A percentile compares a stretch with the other conserved stretches of the same genome.
Conservation (phyloP, 2,888 invertebrate genomes). For the Lissocephala sabroskyi region DNA sequence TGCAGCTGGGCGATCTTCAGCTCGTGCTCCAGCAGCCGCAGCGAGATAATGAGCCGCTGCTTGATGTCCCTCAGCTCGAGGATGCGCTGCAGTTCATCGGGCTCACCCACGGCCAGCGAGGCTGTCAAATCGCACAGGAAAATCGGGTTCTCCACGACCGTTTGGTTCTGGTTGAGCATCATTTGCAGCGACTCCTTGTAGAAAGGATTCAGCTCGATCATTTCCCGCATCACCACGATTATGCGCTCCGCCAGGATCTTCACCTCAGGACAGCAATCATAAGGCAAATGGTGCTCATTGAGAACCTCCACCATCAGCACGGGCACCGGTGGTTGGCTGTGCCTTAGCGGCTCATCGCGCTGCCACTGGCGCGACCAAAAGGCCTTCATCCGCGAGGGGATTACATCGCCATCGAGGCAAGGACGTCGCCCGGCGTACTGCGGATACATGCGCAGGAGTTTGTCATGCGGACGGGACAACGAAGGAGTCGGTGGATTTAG, state of each 20-base stretch:
- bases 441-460: neutral
- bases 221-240: slow-evolving; percentile 94
- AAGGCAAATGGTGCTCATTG: slow-evolving; percentile 88
- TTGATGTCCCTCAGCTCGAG: slow-evolving; percentile 92
- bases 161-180: slow-evolving; percentile 93
- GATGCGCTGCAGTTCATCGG: slow-evolving; percentile 89
- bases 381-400: slow-evolving; percentile 34
- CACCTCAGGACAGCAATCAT: slow-evolving; percentile 89
- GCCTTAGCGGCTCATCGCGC: slow-evolving; percentile 24
- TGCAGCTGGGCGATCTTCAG: slow-evolving; percentile 93
- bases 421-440: neutral
- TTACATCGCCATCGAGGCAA: slow-evolving; percentile 72
- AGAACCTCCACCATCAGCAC: slow-evolving; percentile 92
- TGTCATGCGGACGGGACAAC: neutral
- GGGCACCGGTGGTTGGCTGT: slow-evolving; percentile 55
- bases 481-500: neutral
- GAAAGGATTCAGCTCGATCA: slow-evolving; percentile 93
- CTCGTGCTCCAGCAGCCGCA: slow-evolving; percentile 94
- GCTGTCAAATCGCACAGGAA: slow-evolving; percentile 95
- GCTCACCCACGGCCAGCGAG: slow-evolving; percentile 90
- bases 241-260: slow-evolving; percentile 95
- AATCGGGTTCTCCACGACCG: slow-evolving; percentile 96
- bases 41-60: slow-evolving; percentile 87
- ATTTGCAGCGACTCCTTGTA: slow-evolving; percentile 94
- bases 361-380: neutral